A percentile compares a stretch with the other conserved stretches of the same genome.
Conservation (phyloP, 2,113 vertebrate species). For the Carassius gibelio region DNA sequence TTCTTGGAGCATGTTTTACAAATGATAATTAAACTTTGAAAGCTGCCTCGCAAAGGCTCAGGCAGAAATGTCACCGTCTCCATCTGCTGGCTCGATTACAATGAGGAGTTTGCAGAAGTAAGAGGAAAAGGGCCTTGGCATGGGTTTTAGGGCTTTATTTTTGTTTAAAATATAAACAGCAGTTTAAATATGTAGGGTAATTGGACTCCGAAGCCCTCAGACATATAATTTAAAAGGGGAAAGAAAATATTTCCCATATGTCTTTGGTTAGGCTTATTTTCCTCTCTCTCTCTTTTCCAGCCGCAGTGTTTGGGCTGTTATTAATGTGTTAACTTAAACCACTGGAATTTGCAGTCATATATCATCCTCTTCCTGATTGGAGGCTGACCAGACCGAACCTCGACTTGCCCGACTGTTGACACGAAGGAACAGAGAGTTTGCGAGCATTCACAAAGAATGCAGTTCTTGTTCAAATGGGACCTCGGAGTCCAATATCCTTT, state of each 20-base stretch:
- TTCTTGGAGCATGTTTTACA: slow-evolving; percentile 21
- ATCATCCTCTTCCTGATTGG: slow-evolving; percentile 56
- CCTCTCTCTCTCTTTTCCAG: slow-evolving; percentile 22
- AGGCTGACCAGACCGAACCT: slow-evolving; percentile 44
- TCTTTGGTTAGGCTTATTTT: slow-evolving; percentile 44
- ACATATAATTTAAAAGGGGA: slow-evolving; percentile 52
- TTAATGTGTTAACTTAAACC: slow-evolving; percentile 53
- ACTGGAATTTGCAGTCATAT: slow-evolving; percentile 51
- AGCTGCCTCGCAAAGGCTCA: background rate
- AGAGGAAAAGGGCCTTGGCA: background rate
- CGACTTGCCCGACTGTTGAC: background rate
- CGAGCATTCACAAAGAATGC: slow-evolving; percentile 4
- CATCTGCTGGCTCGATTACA: slow-evolving; percentile 30
- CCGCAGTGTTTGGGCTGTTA: slow-evolving; percentile 49
- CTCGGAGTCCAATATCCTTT: background rate
- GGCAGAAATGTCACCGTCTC: slow-evolving; percentile 17
- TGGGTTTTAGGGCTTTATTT: slow-evolving; percentile 38
- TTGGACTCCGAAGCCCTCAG: slow-evolving; percentile 29
- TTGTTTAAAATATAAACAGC: slow-evolving; percentile 54
- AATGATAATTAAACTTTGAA: slow-evolving; percentile 29
- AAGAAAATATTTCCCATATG: slow-evolving; percentile 56
- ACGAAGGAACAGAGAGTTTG: background rate
- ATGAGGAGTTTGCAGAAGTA: background rate
- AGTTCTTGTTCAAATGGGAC: background rate
- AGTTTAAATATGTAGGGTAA: slow-evolving; percentile 49